Evolutionary conservation across 30 jellyfish, hydroid and myxozoan genomes (phyloP).

Genomic region (Aurelia aurita): DNA sequence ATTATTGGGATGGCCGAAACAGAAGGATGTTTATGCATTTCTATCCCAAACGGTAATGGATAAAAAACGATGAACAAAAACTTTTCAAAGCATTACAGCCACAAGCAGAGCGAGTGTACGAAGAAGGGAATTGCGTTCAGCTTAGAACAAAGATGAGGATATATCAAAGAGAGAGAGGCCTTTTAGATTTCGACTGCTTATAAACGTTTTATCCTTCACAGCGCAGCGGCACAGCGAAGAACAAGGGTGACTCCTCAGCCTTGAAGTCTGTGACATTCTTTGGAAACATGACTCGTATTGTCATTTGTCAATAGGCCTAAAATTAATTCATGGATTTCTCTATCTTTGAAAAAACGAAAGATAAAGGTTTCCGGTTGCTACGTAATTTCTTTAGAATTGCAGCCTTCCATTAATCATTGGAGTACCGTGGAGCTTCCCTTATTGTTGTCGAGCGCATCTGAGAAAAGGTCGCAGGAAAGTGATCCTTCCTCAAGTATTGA

Average conservation of each 20-base stretch:
- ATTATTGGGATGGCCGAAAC: too few species aligned
- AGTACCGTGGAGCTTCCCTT: slow-evolving; percentile 23
- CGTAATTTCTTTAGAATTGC: slow-evolving; percentile 36
- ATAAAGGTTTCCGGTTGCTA: slow-evolving; percentile 71
- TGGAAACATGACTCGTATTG: slow-evolving; percentile 32
- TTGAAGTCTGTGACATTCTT: slow-evolving; percentile 66
- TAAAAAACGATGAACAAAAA: too few species aligned
- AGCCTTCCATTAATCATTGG: slow-evolving; percentile 39
- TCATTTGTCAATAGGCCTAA: slow-evolving; percentile 40
- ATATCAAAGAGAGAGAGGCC: neutral
- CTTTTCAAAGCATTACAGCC: too few species aligned
- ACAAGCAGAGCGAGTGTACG: too few species aligned
- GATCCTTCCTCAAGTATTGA: neutral
- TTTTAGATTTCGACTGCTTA: neutral
- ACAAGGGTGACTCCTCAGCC: slow-evolving; percentile 67
- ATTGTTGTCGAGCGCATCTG: slow-evolving; percentile 43
- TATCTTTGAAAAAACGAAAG: slow-evolving; percentile 30
- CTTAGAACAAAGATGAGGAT: slow-evolving; percentile 9
- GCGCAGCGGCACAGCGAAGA: slow-evolving; percentile 75
- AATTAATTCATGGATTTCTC: slow-evolving; percentile 35
- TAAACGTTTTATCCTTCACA: slow-evolving; percentile 56
- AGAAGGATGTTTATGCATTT: too few species aligned
- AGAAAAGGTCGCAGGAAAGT: slow-evolving; percentile 55
- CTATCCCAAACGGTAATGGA: too few species aligned
- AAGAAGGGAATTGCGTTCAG: too few species aligned